Conservation (phyloP, 64 coral and sea anemone species). For the Cladopsammia gracilis region DNA sequence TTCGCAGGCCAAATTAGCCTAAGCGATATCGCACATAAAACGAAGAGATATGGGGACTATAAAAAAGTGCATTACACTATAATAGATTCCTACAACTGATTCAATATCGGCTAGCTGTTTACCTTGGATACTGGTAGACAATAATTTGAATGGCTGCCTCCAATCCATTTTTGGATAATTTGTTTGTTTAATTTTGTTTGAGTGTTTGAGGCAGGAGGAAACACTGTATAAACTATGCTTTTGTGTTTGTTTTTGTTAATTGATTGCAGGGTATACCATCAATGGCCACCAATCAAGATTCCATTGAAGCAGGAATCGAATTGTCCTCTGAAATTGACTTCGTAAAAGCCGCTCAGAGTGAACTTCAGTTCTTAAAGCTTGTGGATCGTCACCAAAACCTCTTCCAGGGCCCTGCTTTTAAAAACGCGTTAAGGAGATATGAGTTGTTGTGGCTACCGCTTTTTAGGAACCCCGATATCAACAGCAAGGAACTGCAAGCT, state of each 20-base stretch:
- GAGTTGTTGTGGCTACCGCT: conserved; percentile 76
- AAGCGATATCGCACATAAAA: too few species aligned
- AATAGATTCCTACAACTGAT: too few species aligned
- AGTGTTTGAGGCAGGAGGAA: background rate
- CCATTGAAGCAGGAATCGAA: background rate
- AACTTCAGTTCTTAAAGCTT: conserved; percentile 8
- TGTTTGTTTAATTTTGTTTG: too few species aligned
- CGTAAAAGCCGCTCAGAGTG: background rate
- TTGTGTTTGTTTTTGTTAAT: too few species aligned
- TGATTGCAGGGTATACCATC: background rate
- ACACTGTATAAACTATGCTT: background rate
- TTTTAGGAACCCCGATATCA: background rate
- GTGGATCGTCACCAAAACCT: conserved; percentile 13
- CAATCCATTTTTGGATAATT: too few species aligned
- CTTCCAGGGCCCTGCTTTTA: background rate
- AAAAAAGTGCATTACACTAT: too few species aligned
- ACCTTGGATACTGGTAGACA: too few species aligned
- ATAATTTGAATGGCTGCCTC: too few species aligned
- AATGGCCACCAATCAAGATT: background rate
- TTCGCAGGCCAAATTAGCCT: too few species aligned
- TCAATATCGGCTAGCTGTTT: too few species aligned
- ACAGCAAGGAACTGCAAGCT: conserved; percentile 16
- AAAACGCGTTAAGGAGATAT: conserved; percentile 55
- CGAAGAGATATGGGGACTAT: too few species aligned
- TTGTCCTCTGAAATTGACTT: background rate